phyloP scores from a whole-genome alignment of 2,797 vertebrate genomes.

The Chiroxiphia lanceolata region DNA sequence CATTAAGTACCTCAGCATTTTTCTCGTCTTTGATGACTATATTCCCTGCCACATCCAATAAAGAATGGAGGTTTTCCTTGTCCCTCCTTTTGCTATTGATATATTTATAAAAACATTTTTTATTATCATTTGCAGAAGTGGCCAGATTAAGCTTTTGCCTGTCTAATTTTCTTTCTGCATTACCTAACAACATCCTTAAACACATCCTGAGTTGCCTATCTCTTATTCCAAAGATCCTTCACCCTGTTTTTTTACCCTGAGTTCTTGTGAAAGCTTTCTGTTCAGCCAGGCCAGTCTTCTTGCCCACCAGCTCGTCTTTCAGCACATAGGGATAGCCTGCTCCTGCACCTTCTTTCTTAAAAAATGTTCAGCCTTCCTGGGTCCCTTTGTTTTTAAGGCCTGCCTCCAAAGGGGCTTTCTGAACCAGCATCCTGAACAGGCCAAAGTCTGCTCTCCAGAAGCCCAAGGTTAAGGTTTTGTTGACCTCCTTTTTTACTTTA shows the following conservation, averaged over 20 bases:
- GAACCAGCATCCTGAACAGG: not conserved
- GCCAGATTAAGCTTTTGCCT: not conserved
- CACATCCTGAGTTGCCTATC: not conserved
- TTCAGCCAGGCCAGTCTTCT: not conserved
- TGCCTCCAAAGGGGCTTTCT: not conserved
- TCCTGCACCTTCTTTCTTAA: not conserved
- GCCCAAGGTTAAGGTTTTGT: not conserved
- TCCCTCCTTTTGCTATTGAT: not conserved
- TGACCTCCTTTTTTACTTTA: not conserved
- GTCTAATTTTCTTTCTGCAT: not conserved
- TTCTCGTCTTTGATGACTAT: not conserved
- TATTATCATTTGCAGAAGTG: not conserved
- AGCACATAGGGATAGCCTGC: not conserved
- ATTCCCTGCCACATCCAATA: not conserved
- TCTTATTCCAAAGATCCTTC: not conserved
- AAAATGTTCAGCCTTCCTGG: not conserved
- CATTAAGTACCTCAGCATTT: not conserved
- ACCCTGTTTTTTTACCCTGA: not conserved
- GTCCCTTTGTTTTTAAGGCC: not conserved
- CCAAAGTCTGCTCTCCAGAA: not conserved
- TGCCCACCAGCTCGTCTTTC: not conserved
- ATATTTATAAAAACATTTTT: not conserved
- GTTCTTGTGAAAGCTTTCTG: not conserved
- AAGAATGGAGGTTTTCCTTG: not conserved
- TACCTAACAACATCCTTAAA: not conserved